Base-by-base conservation (phyloP, 2,797 vertebrate genomes). In the Cyclopterus lumpus region DNA sequence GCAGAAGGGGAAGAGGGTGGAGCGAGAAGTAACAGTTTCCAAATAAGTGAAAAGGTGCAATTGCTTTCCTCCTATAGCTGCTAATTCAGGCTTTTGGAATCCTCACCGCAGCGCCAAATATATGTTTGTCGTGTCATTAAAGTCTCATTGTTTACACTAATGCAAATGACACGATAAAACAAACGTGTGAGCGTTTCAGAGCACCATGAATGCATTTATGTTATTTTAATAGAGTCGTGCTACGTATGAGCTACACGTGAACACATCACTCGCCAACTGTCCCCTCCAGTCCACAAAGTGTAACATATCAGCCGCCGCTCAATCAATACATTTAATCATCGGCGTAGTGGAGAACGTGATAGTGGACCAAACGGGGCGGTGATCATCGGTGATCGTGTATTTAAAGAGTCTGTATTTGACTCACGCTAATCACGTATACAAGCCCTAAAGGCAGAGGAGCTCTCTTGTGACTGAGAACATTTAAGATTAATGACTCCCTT, bases 341-440 rank as follows among this genome's bases (percentile, higher is more conserved):
- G 36, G 4, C 53, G 20, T 42, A 5, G 73, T 78, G 70, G 55
- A 64, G 72, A 51, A 60, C 59, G 75, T 71, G 74, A 68, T 57
- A 16, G 18, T 44, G 59, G 57, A n/a, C 71, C 44, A 63, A 16
- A 55, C 3, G 1, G 73, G 64, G 51, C 0, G 7, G 18, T 10
- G 40, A 42, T 6, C 20, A 71, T 76, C 68, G 53, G 28, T 30
- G 26, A 80, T 76, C 36, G 34, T 38, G 26, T 44, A 71, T 84
- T 83, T 62, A 71, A 79, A 64, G 49, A 65, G 46, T 65, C 32
- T 51, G 75, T 38, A 49, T 82, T 7, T 36, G 34, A 28, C 26
- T 28, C 26, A 28, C 2, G 28, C 28, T 28, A 28, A 28, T 28
- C 26, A 28, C 26, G 18, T n/a, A 8, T 46, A 8, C n/a, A 7